Percentiles rank a stretch among this genome's conserved stretches.
Evolutionary conservation across 2,113 vertebrate genomes (phyloP).

Genomic region (Cololabis saira): DNA sequence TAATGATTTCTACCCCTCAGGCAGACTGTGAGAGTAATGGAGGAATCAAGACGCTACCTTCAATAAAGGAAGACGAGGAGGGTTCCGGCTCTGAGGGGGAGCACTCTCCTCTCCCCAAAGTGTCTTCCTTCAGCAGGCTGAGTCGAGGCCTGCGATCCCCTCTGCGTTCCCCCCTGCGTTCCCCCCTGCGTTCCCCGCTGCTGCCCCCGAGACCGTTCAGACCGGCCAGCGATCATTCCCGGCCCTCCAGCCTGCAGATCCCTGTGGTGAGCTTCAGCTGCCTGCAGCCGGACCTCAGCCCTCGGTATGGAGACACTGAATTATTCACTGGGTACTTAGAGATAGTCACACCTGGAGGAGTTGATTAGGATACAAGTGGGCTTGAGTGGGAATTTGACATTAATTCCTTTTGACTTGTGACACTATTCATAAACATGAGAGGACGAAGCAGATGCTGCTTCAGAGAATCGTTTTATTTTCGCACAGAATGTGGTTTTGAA

Average conservation of each 20-base stretch:
- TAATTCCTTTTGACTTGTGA: too few relatives aligned
- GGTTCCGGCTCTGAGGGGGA: conserved; percentile 76
- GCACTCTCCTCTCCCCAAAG: conserved; percentile 67
- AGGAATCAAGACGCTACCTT: conserved; percentile 82
- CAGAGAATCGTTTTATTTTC: too few relatives aligned
- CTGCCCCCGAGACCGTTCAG: conserved; percentile 75
- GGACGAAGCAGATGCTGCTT: too few relatives aligned
- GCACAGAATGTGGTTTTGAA: too few relatives aligned
- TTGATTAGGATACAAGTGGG: too few relatives aligned
- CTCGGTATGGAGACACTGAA: conserved; percentile 70
- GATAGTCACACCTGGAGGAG: not conserved
- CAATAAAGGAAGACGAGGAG: conserved; percentile 85
- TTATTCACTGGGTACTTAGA: too few relatives aligned
- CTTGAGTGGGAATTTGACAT: too few relatives aligned
- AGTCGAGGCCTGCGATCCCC: conserved; percentile 78
- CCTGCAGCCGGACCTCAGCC: conserved; percentile 79
- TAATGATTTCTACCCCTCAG: conserved; percentile 46
- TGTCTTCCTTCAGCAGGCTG: conserved; percentile 62
- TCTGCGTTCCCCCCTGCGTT: conserved; percentile 79
- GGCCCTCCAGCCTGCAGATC: conserved; percentile 80
- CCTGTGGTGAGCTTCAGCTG: conserved; percentile 80
- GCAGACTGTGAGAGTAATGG: conserved; percentile 81
- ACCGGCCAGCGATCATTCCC: conserved; percentile 42
- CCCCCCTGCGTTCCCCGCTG: conserved; percentile 73
- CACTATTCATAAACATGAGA: too few relatives aligned